These are phyloP conservation scores for Alauda arvensis DNA, from an alignment of 2,797 vertebrate species.

Conservation along the genomic window DNA sequence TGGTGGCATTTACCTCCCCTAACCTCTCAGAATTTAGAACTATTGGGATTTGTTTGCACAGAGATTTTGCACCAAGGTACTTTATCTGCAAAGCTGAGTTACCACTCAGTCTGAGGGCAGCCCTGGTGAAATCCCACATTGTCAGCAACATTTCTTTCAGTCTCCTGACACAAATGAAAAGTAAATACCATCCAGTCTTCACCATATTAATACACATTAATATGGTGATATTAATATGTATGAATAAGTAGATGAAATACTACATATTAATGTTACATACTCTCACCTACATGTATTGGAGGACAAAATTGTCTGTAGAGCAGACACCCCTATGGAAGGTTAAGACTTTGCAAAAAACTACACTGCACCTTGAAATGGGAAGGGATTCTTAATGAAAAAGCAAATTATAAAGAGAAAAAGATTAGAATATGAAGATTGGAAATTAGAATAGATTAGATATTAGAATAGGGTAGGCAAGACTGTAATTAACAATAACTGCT, in stretches of 20 bases:
- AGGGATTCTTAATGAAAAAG: not conserved
- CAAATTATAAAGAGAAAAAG: not conserved
- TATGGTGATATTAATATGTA: too few species aligned
- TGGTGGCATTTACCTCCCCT: not conserved
- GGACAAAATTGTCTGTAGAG: not conserved
- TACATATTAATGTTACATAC: not conserved
- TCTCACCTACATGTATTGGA: not conserved
- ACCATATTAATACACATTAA: not conserved
- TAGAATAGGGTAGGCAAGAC: not conserved
- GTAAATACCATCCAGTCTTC: not conserved
- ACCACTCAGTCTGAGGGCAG: not conserved
- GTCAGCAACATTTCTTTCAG: not conserved
- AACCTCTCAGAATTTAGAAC: not conserved
- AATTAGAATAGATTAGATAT: not conserved
- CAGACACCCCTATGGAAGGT: not conserved
- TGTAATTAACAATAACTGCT: not conserved
- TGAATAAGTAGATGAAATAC: too few species aligned
- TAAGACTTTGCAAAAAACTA: not conserved
- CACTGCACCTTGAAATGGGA: not conserved
- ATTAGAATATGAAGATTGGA: not conserved
- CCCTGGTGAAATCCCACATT: rapidly evolving
- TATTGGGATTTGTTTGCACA: not conserved
- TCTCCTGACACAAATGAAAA: not conserved
- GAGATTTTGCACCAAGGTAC: not conserved
- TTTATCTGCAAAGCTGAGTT: not conserved